Conservation (phyloP, 2,113 vertebrate genomes). For the Myotis yumanensis region DNA sequence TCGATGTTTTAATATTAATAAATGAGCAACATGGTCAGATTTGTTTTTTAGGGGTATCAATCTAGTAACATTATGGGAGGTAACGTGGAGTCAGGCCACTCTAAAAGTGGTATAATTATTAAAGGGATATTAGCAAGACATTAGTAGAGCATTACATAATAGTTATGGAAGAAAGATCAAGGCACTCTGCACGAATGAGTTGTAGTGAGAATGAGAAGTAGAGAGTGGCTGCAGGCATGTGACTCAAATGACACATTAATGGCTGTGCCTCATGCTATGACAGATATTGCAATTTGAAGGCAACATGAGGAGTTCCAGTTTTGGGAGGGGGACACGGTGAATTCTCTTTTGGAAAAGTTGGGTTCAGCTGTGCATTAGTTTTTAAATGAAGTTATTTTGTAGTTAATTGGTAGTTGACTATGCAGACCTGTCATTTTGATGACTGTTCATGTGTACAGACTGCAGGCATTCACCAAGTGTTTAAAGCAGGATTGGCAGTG, state of each 20-base stretch:
- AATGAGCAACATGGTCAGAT: background rate
- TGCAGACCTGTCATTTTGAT: background rate
- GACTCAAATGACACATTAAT: background rate
- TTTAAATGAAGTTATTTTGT: background rate
- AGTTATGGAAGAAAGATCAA: background rate
- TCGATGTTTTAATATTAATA: background rate
- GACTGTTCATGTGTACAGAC: background rate
- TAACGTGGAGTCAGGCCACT: background rate
- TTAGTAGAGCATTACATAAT: background rate
- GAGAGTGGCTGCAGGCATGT: background rate
- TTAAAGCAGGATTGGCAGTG: background rate
- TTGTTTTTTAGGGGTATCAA: background rate
- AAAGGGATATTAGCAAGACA: background rate
- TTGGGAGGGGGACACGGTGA: background rate
- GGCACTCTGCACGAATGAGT: background rate
- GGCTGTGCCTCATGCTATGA: background rate
- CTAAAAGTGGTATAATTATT: background rate
- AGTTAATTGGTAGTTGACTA: background rate
- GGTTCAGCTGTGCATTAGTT: background rate
- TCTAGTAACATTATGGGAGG: background rate
- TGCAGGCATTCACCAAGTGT: background rate
- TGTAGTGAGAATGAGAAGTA: background rate
- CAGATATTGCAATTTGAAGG: background rate
- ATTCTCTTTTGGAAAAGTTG: constrained; percentile 18
- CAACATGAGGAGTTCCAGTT: background rate